These are phyloP conservation scores for Vimba vimba DNA, from an alignment of 2,113 vertebrate genomes.

Conservation along the genomic window DNA sequence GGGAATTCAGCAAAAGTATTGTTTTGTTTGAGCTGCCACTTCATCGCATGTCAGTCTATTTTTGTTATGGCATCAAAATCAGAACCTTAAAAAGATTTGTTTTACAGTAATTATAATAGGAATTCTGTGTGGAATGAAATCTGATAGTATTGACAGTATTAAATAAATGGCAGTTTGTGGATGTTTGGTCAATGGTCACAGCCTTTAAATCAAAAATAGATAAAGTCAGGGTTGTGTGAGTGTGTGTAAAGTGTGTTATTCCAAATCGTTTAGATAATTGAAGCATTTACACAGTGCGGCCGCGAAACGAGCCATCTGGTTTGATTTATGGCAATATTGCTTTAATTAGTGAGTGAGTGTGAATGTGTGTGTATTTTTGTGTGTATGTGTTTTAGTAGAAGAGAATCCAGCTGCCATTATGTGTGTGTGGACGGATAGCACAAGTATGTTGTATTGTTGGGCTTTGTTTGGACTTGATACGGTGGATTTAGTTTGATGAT, in stretches of 20 bases:
- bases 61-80: neutral
- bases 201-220: neutral
- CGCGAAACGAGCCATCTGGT: conserved; percentile 50
- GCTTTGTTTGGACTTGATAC: neutral
- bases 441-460: conserved; percentile 11
- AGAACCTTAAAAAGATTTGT: neutral
- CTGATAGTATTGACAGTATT: neutral
- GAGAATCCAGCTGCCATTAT: neutral
- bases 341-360: conserved; percentile 53
- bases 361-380: conserved; percentile 28
- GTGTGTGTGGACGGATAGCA: conserved; percentile 6
- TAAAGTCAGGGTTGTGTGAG: neutral
- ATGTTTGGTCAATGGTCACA: neutral
- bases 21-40: neutral
- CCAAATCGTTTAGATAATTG: conserved; percentile 62
- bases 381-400: conserved; percentile 17
- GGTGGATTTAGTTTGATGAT: neutral
- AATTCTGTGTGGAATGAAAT: neutral
- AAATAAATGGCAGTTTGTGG: neutral
- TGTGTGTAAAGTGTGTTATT: conserved; percentile 53
- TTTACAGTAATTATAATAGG: neutral
- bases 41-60: neutral
- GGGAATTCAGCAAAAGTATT: neutral
- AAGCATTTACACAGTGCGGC: conserved; percentile 46
- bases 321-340: conserved; percentile 56